These are phyloP conservation scores for Xestia rhomboidea DNA, from an alignment of 2,888 invertebrate species.

Conservation along the genomic window DNA sequence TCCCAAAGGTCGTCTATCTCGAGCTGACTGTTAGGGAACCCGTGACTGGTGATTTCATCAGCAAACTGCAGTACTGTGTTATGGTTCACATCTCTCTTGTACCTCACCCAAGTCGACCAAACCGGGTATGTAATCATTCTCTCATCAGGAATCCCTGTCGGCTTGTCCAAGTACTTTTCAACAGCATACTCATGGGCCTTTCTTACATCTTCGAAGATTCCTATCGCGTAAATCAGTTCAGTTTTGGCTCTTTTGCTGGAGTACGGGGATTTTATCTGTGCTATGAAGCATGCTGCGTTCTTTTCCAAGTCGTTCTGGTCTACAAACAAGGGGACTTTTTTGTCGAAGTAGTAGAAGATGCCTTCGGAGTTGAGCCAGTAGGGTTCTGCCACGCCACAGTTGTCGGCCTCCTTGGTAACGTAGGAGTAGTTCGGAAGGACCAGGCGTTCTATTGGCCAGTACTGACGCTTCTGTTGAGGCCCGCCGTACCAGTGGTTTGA, in stretches of 20 bases:
- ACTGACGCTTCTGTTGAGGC: constrained; percentile 90
- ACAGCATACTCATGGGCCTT: constrained; percentile 91
- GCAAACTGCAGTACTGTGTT: constrained; percentile 87
- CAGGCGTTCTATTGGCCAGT: constrained; percentile 91
- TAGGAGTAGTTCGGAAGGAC: constrained; percentile 89
- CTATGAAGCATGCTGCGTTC: constrained; percentile 89
- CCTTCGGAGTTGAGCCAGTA: constrained; percentile 93
- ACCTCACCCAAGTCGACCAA: constrained; percentile 93
- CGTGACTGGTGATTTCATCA: constrained; percentile 86
- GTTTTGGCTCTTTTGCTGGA: constrained; percentile 81
- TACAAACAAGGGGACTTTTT: constrained; percentile 92
- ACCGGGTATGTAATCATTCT: constrained; percentile 91
- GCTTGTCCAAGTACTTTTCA: constrained; percentile 90
- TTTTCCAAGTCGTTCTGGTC: constrained; percentile 90
- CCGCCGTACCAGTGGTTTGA: constrained; percentile 92
- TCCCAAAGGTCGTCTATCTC: constrained; percentile 93
- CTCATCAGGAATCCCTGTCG: constrained; percentile 90
- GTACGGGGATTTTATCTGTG: constrained; percentile 87
- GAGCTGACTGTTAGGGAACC: constrained; percentile 89
- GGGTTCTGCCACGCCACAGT: constrained; percentile 91
- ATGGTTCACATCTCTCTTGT: constrained; percentile 89
- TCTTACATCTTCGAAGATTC: constrained; percentile 90
- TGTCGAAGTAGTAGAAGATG: constrained; percentile 91
- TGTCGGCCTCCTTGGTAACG: constrained; percentile 90
- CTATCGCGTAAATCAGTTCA: constrained; percentile 91